Conservation (phyloP, 2,797 vertebrate genomes). For the Sebastes alutus region DNA sequence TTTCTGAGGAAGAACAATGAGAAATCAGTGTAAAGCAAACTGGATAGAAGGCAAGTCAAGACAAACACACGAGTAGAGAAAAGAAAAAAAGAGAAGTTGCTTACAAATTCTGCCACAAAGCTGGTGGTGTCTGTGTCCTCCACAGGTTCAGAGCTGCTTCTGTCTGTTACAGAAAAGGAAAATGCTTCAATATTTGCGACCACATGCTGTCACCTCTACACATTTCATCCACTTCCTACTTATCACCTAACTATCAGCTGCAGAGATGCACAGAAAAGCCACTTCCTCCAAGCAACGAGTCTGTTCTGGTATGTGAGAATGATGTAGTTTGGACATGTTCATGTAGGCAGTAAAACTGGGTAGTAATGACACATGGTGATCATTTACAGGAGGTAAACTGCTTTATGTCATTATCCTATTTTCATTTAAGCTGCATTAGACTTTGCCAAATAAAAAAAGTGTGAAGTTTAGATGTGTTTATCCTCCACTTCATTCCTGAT, state of each 20-base stretch:
- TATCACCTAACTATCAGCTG: background rate
- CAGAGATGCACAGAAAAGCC: background rate
- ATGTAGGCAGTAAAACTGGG: background rate
- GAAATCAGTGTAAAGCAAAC: slow-evolving; percentile 44
- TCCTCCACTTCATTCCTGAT: background rate
- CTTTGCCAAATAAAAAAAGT: background rate
- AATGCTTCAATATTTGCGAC: background rate
- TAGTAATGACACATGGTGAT: background rate
- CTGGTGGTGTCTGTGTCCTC: slow-evolving; percentile 96
- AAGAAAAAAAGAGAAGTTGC: slow-evolving; percentile 1
- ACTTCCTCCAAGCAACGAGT: slow-evolving; percentile 4
- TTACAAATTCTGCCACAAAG: slow-evolving; percentile 88
- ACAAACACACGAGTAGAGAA: background rate
- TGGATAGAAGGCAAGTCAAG: slow-evolving; percentile 15
- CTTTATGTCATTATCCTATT: background rate
- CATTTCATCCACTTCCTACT: background rate
- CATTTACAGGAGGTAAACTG: background rate
- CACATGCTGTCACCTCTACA: background rate
- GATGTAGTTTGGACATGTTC: background rate
- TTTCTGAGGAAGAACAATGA: slow-evolving; percentile 32
- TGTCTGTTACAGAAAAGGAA: slow-evolving; percentile 75
- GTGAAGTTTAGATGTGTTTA: background rate
- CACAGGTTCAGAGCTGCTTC: slow-evolving; percentile 88
- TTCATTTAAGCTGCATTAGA: background rate
- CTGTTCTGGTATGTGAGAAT: background rate